Evolutionary conservation across 1,140 invertebrate genomes (phyloP), one percentile per base, ranked within the genome.

Genomic region (Reticulitermes speratus): DNA sequence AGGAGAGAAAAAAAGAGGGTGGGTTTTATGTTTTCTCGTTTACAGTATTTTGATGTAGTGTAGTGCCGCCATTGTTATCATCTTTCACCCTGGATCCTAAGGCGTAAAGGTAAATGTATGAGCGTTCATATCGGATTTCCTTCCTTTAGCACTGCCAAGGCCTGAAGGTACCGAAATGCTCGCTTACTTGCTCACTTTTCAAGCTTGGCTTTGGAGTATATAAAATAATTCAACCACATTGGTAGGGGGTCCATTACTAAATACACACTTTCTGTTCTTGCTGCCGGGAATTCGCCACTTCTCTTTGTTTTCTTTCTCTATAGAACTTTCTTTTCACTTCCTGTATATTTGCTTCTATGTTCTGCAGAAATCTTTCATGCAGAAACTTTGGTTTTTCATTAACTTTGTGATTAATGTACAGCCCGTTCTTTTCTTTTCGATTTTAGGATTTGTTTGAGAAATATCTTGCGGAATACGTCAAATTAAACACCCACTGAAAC

Each of bases 211-310:
- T 32, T 52, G 44, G 25, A 84, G n/a, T 84, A 59, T 52, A 84
- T 84, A 84, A 84, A 84, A 84, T 84, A 84, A 30, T 14, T 52
- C n/a, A 52, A 48, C 83, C 45, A 84, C 55, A 84, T 84, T 52
- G 83, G 45, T 32, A 48, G 52, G 83, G 45, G 83, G 48, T 44
- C 82, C 44, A n/a, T 52, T 84, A 84, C 52, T 84, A 48, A 30
- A 75, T 75, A 75, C n/a, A 75, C 65, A 75, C n/a, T 75, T 75
- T 75, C 65, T 75, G 83, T 30, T 84, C 83, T 8, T 84, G 45
- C 30, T 84, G 83, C 83, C 16, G 83, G 83, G 83, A 84, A 84
- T 84, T 84, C 52, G 83, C 83, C 83, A 84, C 83, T 30, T 84
- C 48, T 52, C 45, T 84, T 84, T 84, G 83, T 48, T 44, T 84